Evolutionary conservation across 1,140 invertebrate genomes (phyloP), one percentile per base, ranked within the genome.

Genomic region (Temnothorax longispinosus): DNA sequence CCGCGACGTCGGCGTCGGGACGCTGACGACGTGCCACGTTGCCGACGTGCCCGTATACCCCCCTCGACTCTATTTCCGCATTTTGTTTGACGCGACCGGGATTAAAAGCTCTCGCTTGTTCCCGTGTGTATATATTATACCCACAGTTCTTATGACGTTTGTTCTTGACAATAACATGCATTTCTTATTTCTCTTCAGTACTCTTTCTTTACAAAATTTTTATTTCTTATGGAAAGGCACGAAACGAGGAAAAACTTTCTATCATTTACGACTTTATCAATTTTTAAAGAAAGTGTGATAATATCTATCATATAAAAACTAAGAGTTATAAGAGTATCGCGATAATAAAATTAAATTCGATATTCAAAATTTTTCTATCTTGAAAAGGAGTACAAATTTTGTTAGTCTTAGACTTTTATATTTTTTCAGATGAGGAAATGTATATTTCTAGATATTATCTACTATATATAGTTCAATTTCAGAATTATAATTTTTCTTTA

Each of bases 21-120:
- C 80, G 80, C 80, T 74, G 58, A 56, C 82, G 75, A 85, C 82
- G 82, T 85, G 74, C 82, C 82, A 44, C 69, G 72, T 85, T 77
- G 41, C 72, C 56, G 32, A 52, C 58, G 65, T 41, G 64, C 32
- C 38, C 58, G 41, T n/a, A n/a, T 21, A 44, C 72, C 41, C 60
- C 72, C 50, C 69, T 87, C 86, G 60, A 87, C 72, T 88, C 82
- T 58, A 88, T 88, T 86, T 78, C 80, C 89, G 89, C 90, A 84
- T 93, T 92, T 93, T 93, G 91, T 92, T 93, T 80, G 90, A 91
- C 92, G 87, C 88, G 80, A 71, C 87, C 89, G 67, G 92, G 93
- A 94, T 94, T 94, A 94, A 94, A 94, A 93, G 94, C 94, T 92
- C 88, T 85, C 78, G 75, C 86, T 86, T 71, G 77, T 86, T 80